Conservation (phyloP, 2,797 vertebrate species). For the Syngnathus acus region DNA sequence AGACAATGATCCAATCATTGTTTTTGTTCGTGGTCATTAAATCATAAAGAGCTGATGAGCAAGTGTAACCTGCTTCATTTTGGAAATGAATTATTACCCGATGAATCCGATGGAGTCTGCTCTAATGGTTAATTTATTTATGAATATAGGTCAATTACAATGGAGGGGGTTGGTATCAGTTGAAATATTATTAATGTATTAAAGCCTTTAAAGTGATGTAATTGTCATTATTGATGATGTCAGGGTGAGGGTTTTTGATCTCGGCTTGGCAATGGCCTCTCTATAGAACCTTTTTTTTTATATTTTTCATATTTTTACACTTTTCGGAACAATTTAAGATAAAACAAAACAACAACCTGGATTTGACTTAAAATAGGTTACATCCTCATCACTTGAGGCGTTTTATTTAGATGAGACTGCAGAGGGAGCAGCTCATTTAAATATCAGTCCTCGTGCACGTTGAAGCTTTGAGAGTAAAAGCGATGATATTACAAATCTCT, state of each 20-base stretch:
- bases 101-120: background rate
- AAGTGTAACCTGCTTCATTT: background rate
- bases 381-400: background rate
- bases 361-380: background rate
- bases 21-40: background rate
- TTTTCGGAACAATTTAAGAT: background rate
- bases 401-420: constrained; percentile 1
- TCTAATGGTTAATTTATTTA: background rate
- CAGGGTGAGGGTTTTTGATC: background rate
- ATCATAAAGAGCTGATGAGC: background rate
- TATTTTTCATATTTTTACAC: background rate
- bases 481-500: background rate
- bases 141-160: background rate
- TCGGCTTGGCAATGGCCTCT: background rate
- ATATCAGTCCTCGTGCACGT: background rate
- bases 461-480: background rate
- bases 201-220: background rate
- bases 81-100: background rate
- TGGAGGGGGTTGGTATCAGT: background rate
- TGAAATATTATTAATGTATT: background rate
- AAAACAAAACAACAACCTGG: background rate
- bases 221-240: background rate
- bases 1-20: background rate
- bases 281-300: too few relatives aligned
- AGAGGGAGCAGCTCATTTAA: background rate